A percentile compares a stretch with the other conserved stretches of the same genome.
Conservation (phyloP, 1,140 invertebrate species). For the Trachymyrmex septentrionalis region DNA sequence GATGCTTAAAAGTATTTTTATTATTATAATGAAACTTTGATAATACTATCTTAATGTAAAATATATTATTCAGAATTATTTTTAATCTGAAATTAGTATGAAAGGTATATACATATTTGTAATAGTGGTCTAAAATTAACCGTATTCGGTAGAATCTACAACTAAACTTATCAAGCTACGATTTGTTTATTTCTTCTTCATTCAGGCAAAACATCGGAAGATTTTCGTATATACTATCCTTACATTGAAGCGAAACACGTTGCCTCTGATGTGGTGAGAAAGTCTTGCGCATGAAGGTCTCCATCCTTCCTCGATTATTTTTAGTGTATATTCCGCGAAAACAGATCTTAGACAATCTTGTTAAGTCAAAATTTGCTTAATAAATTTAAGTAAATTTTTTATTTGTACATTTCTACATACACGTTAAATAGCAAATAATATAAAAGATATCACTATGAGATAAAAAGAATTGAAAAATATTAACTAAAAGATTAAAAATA, state of each 20-base stretch:
- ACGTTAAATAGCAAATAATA: not conserved
- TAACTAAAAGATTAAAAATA: too few species aligned
- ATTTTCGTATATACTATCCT: slow-evolving; percentile 23
- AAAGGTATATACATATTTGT: not conserved
- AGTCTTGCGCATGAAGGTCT: not conserved
- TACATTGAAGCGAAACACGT: slow-evolving; percentile 69
- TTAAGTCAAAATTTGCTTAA: not conserved
- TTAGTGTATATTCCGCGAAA: slow-evolving; percentile 34
- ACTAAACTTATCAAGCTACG: not conserved
- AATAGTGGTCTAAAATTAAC: slow-evolving; percentile 50
- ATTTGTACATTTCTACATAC: too few species aligned
- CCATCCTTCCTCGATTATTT: slow-evolving; percentile 66
- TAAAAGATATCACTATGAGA: not conserved
- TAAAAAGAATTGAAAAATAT: not conserved
- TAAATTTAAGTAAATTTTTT: not conserved
- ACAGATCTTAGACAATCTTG: not conserved
- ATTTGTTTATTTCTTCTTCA: slow-evolving; percentile 60
- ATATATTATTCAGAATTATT: not conserved
- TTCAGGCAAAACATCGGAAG: slow-evolving; percentile 30
- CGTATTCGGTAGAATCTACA: not conserved
- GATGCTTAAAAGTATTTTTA: not conserved
- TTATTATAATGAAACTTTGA: not conserved
- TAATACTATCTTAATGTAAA: slow-evolving; percentile 6
- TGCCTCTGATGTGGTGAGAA: slow-evolving; percentile 47
- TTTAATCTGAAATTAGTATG: not conserved